Percentiles rank a stretch among this genome's conserved stretches.
phyloP scores from a whole-genome alignment of 2,888 invertebrate species.

The Zonitis immaculata region DNA sequence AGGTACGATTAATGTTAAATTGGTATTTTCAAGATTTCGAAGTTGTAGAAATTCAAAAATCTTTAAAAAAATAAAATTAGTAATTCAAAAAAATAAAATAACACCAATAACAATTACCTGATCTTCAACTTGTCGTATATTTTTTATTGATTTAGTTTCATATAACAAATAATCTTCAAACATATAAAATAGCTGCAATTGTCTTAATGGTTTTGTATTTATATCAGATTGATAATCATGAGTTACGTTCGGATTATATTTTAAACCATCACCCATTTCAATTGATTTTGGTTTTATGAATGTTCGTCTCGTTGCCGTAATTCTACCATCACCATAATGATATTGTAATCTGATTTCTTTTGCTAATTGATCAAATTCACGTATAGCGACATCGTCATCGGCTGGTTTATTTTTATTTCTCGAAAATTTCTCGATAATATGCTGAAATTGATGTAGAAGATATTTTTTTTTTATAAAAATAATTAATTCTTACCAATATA shows the following conservation, averaged over 20 bases:
- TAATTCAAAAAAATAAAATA: too few species aligned
- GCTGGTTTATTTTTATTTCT: slow-evolving; percentile 56
- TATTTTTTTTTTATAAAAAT: too few species aligned
- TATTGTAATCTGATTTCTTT: slow-evolving; percentile 59
- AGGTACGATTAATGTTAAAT: slow-evolving; percentile 52
- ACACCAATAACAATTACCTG: too few species aligned
- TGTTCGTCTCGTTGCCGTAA: slow-evolving; percentile 59
- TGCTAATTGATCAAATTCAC: slow-evolving; percentile 59
- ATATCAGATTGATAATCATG: slow-evolving; percentile 66
- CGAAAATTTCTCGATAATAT: slow-evolving; percentile 59
- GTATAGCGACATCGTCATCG: slow-evolving; percentile 59
- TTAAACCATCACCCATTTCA: slow-evolving; percentile 64
- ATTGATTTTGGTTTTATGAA: slow-evolving; percentile 66
- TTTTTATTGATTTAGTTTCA: slow-evolving; percentile 57
- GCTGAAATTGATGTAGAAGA: too few species aligned
- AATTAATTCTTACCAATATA: slow-evolving; percentile 39
- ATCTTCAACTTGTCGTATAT: slow-evolving; percentile 52
- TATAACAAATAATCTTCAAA: slow-evolving; percentile 59
- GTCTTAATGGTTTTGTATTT: slow-evolving; percentile 54
- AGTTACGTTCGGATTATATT: slow-evolving; percentile 60
- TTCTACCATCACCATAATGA: slow-evolving; percentile 59
- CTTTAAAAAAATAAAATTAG: slow-evolving; percentile 23
- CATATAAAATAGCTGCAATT: slow-evolving; percentile 60
- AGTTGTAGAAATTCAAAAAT: slow-evolving; percentile 49
- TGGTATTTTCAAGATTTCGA: slow-evolving; percentile 49